Conservation (phyloP, 2,797 vertebrate genomes). For the Tauraco hartlaubi region DNA sequence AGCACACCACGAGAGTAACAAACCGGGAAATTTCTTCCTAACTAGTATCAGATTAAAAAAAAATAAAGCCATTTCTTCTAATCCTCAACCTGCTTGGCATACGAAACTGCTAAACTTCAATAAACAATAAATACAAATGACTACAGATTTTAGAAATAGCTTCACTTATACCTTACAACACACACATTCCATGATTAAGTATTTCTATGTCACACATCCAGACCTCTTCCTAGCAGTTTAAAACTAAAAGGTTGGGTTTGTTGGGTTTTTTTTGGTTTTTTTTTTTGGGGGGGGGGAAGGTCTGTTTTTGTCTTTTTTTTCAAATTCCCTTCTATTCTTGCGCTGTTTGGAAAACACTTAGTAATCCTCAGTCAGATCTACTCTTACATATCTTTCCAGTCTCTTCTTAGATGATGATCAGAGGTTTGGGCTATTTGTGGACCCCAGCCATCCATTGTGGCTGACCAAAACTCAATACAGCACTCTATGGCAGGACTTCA, state of each 20-base stretch:
- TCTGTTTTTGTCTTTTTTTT: not conserved
- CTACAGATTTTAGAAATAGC: not conserved
- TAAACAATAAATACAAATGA: not conserved
- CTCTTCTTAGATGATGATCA: not conserved
- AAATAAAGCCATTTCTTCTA: not conserved
- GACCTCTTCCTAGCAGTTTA: not conserved
- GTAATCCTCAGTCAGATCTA: not conserved
- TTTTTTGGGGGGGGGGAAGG: rapidly evolving
- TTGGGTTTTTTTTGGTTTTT: not conserved
- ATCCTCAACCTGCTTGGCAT: not conserved
- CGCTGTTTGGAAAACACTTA: not conserved
- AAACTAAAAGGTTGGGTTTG: not conserved
- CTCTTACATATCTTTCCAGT: not conserved
- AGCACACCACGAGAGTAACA: not conserved
- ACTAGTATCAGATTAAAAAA: not conserved
- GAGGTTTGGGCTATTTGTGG: not conserved
- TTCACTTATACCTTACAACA: not conserved
- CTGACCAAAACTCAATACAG: not conserved
- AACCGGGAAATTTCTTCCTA: not conserved
- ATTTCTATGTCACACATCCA: not conserved
- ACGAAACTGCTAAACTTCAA: not conserved
- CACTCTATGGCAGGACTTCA: not conserved
- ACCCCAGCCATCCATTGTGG: not conserved
- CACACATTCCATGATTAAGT: rapidly evolving
- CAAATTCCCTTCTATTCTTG: not conserved